Percentiles rank a stretch among this genome's conserved stretches.
phyloP scores from a whole-genome alignment of 2,113 vertebrate genomes.

The Toxostoma redivivum region DNA sequence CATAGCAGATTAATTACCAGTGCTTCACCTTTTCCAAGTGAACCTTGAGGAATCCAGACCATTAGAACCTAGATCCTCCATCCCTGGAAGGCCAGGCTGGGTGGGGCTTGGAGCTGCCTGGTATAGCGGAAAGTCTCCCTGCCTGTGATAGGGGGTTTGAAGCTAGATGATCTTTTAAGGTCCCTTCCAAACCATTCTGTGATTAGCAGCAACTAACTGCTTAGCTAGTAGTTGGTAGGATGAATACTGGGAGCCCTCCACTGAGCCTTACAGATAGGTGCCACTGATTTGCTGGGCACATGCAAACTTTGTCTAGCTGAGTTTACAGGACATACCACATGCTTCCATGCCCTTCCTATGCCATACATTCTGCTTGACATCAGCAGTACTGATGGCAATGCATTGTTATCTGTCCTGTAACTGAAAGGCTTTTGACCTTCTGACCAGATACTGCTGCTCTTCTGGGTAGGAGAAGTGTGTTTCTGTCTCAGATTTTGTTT shows the following conservation, averaged over 20 bases:
- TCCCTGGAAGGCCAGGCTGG: not conserved
- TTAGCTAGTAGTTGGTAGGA: not conserved
- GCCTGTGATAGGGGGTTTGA: not conserved
- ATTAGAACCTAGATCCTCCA: not conserved
- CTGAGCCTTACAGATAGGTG: not conserved
- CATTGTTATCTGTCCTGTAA: not conserved
- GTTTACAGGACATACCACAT: rapidly evolving
- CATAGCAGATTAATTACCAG: not conserved
- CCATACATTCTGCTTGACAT: not conserved
- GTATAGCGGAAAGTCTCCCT: not conserved
- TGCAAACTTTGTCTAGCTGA: not conserved
- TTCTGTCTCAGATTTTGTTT: not conserved
- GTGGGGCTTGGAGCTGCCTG: not conserved
- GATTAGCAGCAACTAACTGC: not conserved
- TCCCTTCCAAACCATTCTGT: not conserved
- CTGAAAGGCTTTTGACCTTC: not conserved
- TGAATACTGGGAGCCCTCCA: not conserved
- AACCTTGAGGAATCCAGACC: not conserved
- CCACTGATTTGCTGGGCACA: not conserved
- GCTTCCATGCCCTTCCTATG: not conserved
- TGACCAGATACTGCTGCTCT: not conserved
- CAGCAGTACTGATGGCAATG: not conserved
- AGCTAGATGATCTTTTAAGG: not conserved
- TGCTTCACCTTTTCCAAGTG: not conserved
- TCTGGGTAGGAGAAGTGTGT: not conserved